Percentiles rank a stretch among this genome's conserved stretches.
phyloP scores from a whole-genome alignment of 2,113 vertebrate genomes.

The Ophthalmolycus amberensis region DNA sequence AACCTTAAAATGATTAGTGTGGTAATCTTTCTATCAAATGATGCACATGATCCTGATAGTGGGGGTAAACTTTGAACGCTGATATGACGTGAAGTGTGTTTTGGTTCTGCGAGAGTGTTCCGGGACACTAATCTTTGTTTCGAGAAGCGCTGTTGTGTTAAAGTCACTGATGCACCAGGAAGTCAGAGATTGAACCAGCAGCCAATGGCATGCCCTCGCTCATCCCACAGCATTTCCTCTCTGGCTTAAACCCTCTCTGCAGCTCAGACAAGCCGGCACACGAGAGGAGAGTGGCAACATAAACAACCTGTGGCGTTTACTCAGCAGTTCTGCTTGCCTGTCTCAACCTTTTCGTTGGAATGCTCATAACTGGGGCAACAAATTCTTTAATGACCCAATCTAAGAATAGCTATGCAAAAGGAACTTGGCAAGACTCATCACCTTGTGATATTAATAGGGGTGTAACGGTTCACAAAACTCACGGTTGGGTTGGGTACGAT shows the following conservation, averaged over 20 bases:
- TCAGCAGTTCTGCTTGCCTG: conserved; percentile 6
- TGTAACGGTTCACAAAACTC: too few species aligned
- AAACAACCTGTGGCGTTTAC: conserved; percentile 27
- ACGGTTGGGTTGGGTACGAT: too few species aligned
- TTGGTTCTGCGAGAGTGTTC: conserved; percentile 8
- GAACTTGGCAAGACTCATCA: neutral
- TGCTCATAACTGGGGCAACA: neutral
- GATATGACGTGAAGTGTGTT: conserved; percentile 5
- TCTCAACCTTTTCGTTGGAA: neutral
- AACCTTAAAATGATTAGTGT: conserved; percentile 2
- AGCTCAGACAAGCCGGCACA: conserved; percentile 51
- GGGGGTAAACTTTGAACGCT: conserved; percentile 50
- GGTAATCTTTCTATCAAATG: conserved; percentile 30
- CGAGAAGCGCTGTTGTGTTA: conserved; percentile 27
- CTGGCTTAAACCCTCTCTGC: conserved; percentile 24
- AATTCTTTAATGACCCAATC: neutral
- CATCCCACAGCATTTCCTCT: conserved; percentile 52
- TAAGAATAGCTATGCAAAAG: neutral
- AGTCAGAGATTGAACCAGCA: conserved; percentile 9
- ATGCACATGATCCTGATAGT: conserved; percentile 34
- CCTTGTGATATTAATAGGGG: neutral
- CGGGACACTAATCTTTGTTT: conserved; percentile 40
- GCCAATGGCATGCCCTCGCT: conserved; percentile 33
- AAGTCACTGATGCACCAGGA: conserved; percentile 24
- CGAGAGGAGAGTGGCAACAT: conserved; percentile 25